A percentile compares a stretch with the other conserved stretches of the same genome.
These are phyloP conservation scores for Dufourea novaeangliae DNA, from an alignment of 1,140 invertebrate species.

Conservation along the genomic window DNA sequence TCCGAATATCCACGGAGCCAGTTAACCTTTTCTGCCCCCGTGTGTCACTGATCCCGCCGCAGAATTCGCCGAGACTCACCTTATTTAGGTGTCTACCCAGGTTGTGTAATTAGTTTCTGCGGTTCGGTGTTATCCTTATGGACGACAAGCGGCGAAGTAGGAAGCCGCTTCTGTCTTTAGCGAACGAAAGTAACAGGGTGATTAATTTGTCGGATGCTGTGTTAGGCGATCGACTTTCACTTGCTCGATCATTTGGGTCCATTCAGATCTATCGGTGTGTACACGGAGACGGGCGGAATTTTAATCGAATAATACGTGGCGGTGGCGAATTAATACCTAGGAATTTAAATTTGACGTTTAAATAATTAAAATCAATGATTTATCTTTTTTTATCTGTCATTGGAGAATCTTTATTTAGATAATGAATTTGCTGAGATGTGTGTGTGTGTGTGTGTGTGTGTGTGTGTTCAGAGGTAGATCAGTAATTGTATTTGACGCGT, in stretches of 20 bases:
- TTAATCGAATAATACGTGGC: background rate
- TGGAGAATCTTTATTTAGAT: too few relatives aligned
- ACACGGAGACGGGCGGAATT: too few relatives aligned
- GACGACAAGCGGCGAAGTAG: background rate
- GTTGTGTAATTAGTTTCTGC: slow-evolving; percentile 32
- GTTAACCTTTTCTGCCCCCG: slow-evolving; percentile 45
- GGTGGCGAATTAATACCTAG: too few relatives aligned
- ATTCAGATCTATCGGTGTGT: background rate
- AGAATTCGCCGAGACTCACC: slow-evolving; percentile 42
- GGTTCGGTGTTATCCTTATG: slow-evolving; percentile 6
- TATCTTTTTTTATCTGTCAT: too few relatives aligned
- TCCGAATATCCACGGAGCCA: slow-evolving; percentile 59
- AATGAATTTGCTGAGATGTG: too few relatives aligned
- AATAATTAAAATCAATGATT: too few relatives aligned
- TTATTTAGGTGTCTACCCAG: slow-evolving; percentile 34
- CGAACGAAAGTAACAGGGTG: background rate
- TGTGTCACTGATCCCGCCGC: slow-evolving; percentile 51
- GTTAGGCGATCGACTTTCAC: slow-evolving; percentile 3
- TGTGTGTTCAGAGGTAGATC: too few relatives aligned
- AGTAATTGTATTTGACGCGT: too few relatives aligned
- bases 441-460: too few relatives aligned
- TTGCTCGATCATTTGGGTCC: background rate
- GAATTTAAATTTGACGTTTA: too few relatives aligned
- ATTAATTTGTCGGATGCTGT: slow-evolving; percentile 4
- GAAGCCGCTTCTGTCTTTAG: slow-evolving; percentile 3